These are phyloP conservation scores for Entomobrya proxima DNA, from an alignment of 2,888 invertebrate species.

Conservation along the genomic window DNA sequence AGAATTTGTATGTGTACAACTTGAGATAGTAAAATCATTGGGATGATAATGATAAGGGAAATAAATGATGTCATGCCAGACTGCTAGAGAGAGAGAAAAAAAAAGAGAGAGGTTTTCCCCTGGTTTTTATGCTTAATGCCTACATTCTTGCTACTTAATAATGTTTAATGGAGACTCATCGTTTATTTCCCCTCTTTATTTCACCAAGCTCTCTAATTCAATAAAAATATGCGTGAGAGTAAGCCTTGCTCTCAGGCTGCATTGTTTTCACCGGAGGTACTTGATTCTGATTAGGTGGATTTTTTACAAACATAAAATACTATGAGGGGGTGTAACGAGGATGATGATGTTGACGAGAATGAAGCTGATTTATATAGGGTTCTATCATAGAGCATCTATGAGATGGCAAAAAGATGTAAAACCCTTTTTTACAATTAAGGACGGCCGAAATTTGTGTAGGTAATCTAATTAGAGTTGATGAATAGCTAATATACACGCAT, in stretches of 20 bases:
- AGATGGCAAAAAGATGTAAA: background rate
- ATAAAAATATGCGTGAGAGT: conserved; percentile 30
- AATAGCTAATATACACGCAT: conserved; percentile 11
- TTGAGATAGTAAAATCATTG: conserved; percentile 33
- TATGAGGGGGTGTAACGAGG: background rate
- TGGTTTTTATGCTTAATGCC: background rate
- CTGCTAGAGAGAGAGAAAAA: background rate
- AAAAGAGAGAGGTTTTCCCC: background rate
- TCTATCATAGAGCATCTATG: background rate
- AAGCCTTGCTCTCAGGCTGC: background rate
- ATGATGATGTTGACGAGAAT: background rate
- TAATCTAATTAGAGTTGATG: conserved; percentile 35
- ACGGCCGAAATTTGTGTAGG: background rate
- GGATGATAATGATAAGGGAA: conserved; percentile 26
- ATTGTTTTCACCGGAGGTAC: conserved; percentile 4
- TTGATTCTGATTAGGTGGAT: conserved; percentile 25
- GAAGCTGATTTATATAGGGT: background rate
- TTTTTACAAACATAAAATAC: conserved; percentile 1
- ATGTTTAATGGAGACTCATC: conserved; percentile 38
- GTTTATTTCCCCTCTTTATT: conserved; percentile 29
- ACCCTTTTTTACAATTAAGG: background rate
- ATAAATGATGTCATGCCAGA: conserved; percentile 18
- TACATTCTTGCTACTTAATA: conserved; percentile 31
- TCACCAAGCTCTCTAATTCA: conserved; percentile 4
- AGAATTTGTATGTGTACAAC: background rate